These are phyloP conservation scores for Okapia johnstoni DNA, from an alignment of 2,113 vertebrate species.

Conservation along the genomic window DNA sequence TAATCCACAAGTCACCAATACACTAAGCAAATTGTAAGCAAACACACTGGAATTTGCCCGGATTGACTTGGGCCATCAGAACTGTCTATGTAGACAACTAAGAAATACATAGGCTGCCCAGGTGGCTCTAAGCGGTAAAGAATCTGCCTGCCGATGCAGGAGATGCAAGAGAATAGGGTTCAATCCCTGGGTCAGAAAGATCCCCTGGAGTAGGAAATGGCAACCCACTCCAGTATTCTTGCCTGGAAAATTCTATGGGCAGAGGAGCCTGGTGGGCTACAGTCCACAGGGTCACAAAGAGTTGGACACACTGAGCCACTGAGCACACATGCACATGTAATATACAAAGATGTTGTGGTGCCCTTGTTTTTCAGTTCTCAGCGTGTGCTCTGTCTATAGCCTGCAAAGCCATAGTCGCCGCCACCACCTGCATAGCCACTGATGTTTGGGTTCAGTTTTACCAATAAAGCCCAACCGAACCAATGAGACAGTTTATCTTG, in stretches of 20 bases:
- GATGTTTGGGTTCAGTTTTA: not conserved
- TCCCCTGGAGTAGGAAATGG: not conserved
- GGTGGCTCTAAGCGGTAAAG: not conserved
- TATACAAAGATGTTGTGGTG: not conserved
- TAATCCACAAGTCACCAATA: not conserved
- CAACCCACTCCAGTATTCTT: not conserved
- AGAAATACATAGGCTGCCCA: not conserved
- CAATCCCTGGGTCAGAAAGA: not conserved
- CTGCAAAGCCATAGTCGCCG: not conserved
- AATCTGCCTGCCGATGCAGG: not conserved
- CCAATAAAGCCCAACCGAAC: not conserved
- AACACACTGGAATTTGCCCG: not conserved
- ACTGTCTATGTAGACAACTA: not conserved
- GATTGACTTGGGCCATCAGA: not conserved
- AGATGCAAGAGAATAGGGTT: not conserved
- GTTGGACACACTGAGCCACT: not conserved
- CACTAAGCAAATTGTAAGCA: not conserved
- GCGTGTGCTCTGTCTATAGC: not conserved
- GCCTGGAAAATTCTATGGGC: not conserved
- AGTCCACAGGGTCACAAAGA: not conserved
- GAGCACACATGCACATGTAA: not conserved
- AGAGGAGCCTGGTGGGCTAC: not conserved
- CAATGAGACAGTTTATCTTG: not conserved
- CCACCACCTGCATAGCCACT: not conserved
- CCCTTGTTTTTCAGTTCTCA: not conserved